Percentiles rank a stretch among this genome's conserved stretches.
phyloP scores from a whole-genome alignment of 2,113 vertebrate genomes.

The Arizona elegans region DNA sequence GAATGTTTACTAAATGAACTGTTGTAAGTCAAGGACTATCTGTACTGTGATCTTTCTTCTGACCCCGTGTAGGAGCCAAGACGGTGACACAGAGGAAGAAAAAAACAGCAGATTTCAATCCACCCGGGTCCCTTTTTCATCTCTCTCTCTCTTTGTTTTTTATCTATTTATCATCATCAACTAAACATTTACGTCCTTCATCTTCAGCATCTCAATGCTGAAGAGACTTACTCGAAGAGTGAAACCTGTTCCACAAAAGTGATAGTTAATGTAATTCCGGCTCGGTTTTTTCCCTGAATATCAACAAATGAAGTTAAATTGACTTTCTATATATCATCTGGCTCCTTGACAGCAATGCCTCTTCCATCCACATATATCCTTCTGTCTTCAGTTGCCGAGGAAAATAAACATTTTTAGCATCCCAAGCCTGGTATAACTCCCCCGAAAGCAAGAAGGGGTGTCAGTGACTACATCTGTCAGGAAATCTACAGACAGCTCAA shows the following conservation, averaged over 20 bases:
- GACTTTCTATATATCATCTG: not conserved
- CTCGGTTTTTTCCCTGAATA: not conserved
- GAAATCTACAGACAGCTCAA: not conserved
- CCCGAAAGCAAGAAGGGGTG: not conserved
- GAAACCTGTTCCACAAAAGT: not conserved
- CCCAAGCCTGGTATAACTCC: not conserved
- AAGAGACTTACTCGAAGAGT: not conserved
- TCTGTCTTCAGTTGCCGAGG: slow-evolving; percentile 3
- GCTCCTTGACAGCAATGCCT: not conserved
- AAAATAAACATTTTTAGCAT: slow-evolving; percentile 1
- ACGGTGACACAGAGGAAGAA: not conserved
- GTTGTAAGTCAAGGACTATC: not conserved
- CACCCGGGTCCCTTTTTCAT: not conserved
- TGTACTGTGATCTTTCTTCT: not conserved
- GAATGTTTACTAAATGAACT: not conserved
- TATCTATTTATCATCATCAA: not conserved
- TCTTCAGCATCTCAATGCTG: not conserved
- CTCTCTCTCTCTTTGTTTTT: not conserved
- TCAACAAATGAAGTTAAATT: not conserved
- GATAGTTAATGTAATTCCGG: not conserved
- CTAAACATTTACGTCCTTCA: not conserved
- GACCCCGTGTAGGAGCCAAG: not conserved
- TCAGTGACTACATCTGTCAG: not conserved
- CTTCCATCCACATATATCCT: not conserved
- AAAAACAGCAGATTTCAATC: not conserved